Base-by-base conservation (phyloP, 2,797 vertebrate genomes). In the Pteropus rufus region DNA sequence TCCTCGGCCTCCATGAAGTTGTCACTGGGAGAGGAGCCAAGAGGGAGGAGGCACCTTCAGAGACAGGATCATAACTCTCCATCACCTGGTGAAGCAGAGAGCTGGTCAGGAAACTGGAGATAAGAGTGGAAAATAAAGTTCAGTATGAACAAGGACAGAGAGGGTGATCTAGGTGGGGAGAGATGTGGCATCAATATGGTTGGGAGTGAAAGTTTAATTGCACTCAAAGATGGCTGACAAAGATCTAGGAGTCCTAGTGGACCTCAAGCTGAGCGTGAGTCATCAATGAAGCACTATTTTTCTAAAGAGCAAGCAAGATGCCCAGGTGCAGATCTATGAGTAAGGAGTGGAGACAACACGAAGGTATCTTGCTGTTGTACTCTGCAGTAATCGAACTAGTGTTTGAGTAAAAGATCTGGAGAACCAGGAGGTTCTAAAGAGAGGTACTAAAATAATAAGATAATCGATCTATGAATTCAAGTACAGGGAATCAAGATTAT, bases 1-100 rank as follows among this genome's bases (percentile, higher is more conserved):
- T 96, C 97, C 91, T 79, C 91, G 77, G 90, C 64, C 69, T 41
- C 62, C 9, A n/a, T 4, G 65, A 97, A 95, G 90, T 34, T 82
- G 72, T 96, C 93, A 86, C 58, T 21, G 69, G 87, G 60, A 89
- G 31, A 76, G 26, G 12, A 75, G 87, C 92, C 81, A 67, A 75
- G 91, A 76, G 56, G 73, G 39, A 80, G 67, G 62, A 75, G 83
- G 41, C 52, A 77, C 16, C 84, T 79, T 81, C 24, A 31, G 67
- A 95, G 93, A 93, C n/a, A 67, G 54, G 80, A 73, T 80, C 49
- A 0, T 75, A 92, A 88, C 18, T 96, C 93, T 69, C 36, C 26
- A 3, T 82, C 82, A 81, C 39, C 52, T 21, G 0, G 5, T 18
- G 19, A 92, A 88, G 76, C 31, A 18, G 52, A 65, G 58, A 56